phyloP scores from a whole-genome alignment of 2,113 vertebrate genomes.

The Gnathonemus longibarbis region DNA sequence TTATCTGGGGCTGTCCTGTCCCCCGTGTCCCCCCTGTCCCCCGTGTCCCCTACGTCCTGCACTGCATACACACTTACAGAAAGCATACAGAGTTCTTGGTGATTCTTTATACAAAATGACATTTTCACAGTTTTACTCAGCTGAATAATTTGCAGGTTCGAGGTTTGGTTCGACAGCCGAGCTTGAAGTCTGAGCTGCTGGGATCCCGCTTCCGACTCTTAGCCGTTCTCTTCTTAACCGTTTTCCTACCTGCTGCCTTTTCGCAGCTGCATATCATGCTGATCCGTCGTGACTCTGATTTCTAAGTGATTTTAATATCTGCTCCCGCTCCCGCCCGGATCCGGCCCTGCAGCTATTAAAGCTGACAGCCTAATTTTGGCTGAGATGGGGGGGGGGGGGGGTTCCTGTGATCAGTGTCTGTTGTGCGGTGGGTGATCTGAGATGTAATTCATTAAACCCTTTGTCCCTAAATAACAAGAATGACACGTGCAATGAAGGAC shows the following conservation, averaged over 20 bases:
- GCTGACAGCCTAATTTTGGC: not conserved
- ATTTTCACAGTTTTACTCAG: not conserved
- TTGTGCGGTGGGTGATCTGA: not conserved
- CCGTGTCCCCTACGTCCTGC: not conserved
- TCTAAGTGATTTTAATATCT: not conserved
- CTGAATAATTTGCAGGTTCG: not conserved
- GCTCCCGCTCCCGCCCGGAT: not conserved
- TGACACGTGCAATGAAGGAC: not conserved
- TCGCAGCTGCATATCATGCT: not conserved
- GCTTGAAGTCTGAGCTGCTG: not conserved
- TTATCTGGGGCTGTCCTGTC: not conserved
- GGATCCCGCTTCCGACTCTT: not conserved
- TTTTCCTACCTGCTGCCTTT: not conserved
- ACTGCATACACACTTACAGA: not conserved
- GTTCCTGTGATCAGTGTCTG: not conserved
- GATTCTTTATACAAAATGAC: not conserved
- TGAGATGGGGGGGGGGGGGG: not conserved
- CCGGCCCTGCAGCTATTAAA: not conserved
- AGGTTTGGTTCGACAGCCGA: not conserved
- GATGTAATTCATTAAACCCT: not conserved
- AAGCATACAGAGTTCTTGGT: not conserved
- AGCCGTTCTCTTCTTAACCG: not conserved
- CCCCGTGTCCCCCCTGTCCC: not conserved
- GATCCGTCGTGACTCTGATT: not conserved
- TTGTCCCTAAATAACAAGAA: not conserved